Percentiles rank a stretch among this genome's conserved stretches.
phyloP scores from a whole-genome alignment of 1,140 invertebrate species.

The Aphaenogaster rudis region DNA sequence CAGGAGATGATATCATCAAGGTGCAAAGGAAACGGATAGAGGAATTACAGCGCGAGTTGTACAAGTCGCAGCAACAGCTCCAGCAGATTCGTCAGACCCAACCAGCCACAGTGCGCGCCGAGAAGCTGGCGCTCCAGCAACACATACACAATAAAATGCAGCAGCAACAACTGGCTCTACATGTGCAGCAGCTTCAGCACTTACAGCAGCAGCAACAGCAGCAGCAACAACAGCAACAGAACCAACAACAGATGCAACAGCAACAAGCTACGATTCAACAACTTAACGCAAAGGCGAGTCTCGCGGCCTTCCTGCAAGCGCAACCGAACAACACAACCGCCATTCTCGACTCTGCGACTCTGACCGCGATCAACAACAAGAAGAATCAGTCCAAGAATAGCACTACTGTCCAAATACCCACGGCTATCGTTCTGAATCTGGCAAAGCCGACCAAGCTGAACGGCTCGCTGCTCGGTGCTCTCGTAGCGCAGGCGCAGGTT shows the following conservation, averaged over 20 bases:
- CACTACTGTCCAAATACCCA: slow-evolving; percentile 84
- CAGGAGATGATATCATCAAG: slow-evolving; percentile 92
- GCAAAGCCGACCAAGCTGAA: slow-evolving; percentile 85
- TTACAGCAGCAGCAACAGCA: slow-evolving; percentile 82
- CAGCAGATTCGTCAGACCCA: slow-evolving; percentile 89
- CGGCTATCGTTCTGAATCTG: slow-evolving; percentile 85
- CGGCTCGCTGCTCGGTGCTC: slow-evolving; percentile 83
- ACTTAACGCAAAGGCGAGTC: slow-evolving; percentile 87
- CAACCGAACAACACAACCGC: slow-evolving; percentile 85
- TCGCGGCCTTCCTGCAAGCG: slow-evolving; percentile 87
- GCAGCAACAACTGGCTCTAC: slow-evolving; percentile 88
- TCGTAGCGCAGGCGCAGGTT: slow-evolving; percentile 85
- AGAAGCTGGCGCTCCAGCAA: slow-evolving; percentile 89
- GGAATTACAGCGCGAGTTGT: slow-evolving; percentile 94
- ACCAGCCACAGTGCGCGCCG: slow-evolving; percentile 85
- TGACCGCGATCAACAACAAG: slow-evolving; percentile 86
- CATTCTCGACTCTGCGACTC: slow-evolving; percentile 83
- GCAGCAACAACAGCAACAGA: slow-evolving; percentile 78
- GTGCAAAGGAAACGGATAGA: slow-evolving; percentile 96
- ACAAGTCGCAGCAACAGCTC: slow-evolving; percentile 91
- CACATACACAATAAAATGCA: slow-evolving; percentile 91
- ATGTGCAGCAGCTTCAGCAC: slow-evolving; percentile 88
- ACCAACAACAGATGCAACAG: slow-evolving; percentile 82
- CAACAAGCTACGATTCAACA: slow-evolving; percentile 85
- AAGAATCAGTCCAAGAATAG: slow-evolving; percentile 85